Percentiles rank a stretch among this genome's conserved stretches.
These are phyloP conservation scores for Dolichomitus sp. DNA, from an alignment of 2,888 invertebrate genomes.

Conservation along the genomic window DNA sequence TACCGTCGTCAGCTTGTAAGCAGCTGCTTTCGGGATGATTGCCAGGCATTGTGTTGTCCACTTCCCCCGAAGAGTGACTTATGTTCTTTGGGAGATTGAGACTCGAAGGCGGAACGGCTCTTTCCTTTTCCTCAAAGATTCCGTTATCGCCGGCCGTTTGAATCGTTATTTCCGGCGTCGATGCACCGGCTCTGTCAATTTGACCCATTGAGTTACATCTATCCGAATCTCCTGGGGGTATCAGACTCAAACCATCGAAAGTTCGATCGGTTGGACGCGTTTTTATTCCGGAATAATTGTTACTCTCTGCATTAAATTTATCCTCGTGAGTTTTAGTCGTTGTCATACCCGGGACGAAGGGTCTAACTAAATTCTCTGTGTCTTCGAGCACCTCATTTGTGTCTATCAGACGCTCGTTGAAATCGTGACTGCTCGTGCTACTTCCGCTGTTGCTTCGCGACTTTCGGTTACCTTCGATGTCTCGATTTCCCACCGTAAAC, in stretches of 20 bases:
- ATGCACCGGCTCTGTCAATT: conserved; percentile 79
- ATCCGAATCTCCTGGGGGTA: conserved; percentile 63
- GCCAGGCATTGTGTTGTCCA: conserved; percentile 83
- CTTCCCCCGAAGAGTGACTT: conserved; percentile 91
- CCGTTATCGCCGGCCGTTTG: conserved; percentile 74
- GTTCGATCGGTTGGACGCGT: conserved; percentile 37
- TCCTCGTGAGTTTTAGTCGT: conserved; percentile 87
- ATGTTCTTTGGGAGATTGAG: conserved; percentile 89
- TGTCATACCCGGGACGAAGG: conserved; percentile 90
- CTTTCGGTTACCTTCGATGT: conserved; percentile 86
- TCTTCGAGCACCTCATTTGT: conserved; percentile 56
- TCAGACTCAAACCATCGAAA: conserved; percentile 67
- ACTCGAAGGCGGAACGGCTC: conserved; percentile 87
- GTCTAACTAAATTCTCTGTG: conserved; percentile 59
- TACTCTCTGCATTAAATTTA: conserved; percentile 73
- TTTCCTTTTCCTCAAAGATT: conserved; percentile 77
- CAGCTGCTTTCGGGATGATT: conserved; percentile 28
- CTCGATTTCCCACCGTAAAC: conserved; percentile 81
- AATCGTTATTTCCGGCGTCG: conserved; percentile 90
- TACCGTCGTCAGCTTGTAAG: conserved; percentile 71
- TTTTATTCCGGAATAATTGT: conserved; percentile 39
- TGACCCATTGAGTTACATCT: conserved; percentile 54
- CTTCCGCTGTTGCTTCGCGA: conserved; percentile 86
- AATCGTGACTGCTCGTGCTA: conserved; percentile 87
- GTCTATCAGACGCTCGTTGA: conserved; percentile 83